phyloP scores from a whole-genome alignment of 2,113 vertebrate genomes.

The Rhea pennata region DNA sequence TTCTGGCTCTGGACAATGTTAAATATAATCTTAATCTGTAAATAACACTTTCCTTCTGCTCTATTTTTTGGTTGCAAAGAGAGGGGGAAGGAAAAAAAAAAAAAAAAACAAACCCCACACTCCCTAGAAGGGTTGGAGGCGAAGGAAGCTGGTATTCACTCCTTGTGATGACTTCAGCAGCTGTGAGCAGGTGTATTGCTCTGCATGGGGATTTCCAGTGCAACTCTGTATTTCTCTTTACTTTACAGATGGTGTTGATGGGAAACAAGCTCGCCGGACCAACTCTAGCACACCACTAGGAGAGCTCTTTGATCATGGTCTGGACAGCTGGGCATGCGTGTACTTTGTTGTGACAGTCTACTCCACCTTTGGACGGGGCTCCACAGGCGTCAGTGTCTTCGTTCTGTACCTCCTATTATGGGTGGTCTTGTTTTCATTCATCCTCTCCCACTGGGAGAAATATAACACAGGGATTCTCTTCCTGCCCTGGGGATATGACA shows the following conservation, averaged over 20 bases:
- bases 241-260: slow-evolving; percentile 91
- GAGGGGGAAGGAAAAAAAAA: neutral
- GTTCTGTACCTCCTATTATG: slow-evolving; percentile 93
- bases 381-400: slow-evolving; percentile 88
- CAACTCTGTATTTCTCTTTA: neutral
- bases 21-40: neutral
- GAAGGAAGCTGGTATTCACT: accelerated
- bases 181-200: neutral
- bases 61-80: neutral
- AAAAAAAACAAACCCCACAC: too few relatives aligned
- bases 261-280: slow-evolving; percentile 95
- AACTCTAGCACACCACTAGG: slow-evolving; percentile 96
- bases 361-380: slow-evolving; percentile 93
- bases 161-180: accelerated
- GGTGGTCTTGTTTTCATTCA: slow-evolving; percentile 98
- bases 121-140: accelerated
- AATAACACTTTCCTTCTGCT: neutral
- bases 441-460: slow-evolving; percentile 99
- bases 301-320: slow-evolving; percentile 97
- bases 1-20: neutral
- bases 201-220: neutral
- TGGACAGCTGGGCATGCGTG: slow-evolving; percentile 98
- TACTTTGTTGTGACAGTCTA: slow-evolving; percentile 98
- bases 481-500: slow-evolving; percentile 97
- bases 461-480: slow-evolving; percentile 98